Evolutionary conservation across 2,888 invertebrate genomes (phyloP).

Genomic region (Craniophora ligustri): DNA sequence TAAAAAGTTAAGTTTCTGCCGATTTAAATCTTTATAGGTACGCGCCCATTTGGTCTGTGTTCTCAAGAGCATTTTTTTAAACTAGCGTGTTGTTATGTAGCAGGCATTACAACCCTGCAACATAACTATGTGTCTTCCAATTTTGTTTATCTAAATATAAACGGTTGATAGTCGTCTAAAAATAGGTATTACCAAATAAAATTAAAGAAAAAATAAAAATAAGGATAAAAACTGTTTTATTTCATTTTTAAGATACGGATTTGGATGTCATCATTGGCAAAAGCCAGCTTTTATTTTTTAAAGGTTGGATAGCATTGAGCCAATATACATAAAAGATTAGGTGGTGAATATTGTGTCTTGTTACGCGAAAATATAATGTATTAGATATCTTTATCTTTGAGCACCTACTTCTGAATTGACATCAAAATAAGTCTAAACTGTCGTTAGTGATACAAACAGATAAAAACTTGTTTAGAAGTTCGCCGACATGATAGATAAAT

Average conservation of each 20-base stretch:
- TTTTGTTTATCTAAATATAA: slow-evolving; percentile 22
- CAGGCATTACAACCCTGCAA: too few species aligned
- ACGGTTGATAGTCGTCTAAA: slow-evolving; percentile 7
- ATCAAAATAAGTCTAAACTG: slow-evolving; percentile 2
- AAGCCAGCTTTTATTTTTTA: background rate
- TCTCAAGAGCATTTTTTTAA: too few species aligned
- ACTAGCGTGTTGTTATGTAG: too few species aligned
- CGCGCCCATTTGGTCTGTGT: too few species aligned
- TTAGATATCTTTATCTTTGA: slow-evolving; percentile 12
- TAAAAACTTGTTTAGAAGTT: slow-evolving; percentile 8
- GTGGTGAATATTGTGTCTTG: background rate
- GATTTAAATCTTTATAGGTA: too few species aligned
- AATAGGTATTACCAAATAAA: slow-evolving; percentile 19
- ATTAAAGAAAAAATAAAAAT: too few species aligned
- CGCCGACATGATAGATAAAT: slow-evolving; percentile 3
- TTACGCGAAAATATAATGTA: background rate
- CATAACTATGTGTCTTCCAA: too few species aligned
- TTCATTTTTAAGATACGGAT: slow-evolving; percentile 2
- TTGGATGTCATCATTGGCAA: background rate
- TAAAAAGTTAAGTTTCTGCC: too few species aligned
- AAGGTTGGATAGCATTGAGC: background rate
- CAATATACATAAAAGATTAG: background rate
- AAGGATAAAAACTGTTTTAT: too few species aligned
- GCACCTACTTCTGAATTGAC: background rate
- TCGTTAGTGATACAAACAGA: slow-evolving; percentile 15